A percentile compares a stretch with the other conserved stretches of the same genome.
phyloP scores from a whole-genome alignment of 1,140 invertebrate species.

The Oedothorax gibbosus region DNA sequence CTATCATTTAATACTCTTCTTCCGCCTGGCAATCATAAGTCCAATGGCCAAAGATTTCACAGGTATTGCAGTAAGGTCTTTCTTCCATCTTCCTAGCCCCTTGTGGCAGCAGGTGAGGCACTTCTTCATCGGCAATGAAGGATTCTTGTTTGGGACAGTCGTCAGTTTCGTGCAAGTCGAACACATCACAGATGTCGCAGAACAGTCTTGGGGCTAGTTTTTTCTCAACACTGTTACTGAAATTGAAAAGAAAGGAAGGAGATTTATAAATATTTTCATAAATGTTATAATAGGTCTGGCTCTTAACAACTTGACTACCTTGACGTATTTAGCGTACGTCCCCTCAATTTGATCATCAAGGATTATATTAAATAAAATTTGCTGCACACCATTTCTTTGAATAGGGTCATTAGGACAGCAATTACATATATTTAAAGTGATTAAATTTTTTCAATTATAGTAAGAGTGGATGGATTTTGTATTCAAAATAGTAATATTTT shows the following conservation, averaged over 20 bases:
- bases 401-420: too few species aligned
- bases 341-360: too few species aligned
- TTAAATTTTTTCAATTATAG: too few species aligned
- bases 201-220: conserved; percentile 82
- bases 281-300: too few species aligned
- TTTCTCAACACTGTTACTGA: conserved; percentile 62
- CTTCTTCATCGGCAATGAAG: conserved; percentile 71
- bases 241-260: not conserved
- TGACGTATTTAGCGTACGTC: too few species aligned
- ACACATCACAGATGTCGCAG: conserved; percentile 97
- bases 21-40: conserved; percentile 83
- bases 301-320: too few species aligned
- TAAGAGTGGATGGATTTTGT: too few species aligned
- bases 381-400: too few species aligned
- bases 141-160: conserved; percentile 91
- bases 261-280: too few species aligned
- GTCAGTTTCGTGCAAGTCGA: conserved; percentile 96
- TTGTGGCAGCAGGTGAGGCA: conserved; percentile 69
- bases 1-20: conserved; percentile 78
- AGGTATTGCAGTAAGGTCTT: conserved; percentile 90
- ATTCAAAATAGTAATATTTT: too few species aligned
- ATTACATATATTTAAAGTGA: too few species aligned
- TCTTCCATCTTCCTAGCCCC: conserved; percentile 71
- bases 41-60: conserved; percentile 89
- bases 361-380: too few species aligned